Evolutionary conservation across 2,797 vertebrate genomes (phyloP), one percentile per base, ranked within the genome.

Genomic region (Percopsis omiscomaycus): DNA sequence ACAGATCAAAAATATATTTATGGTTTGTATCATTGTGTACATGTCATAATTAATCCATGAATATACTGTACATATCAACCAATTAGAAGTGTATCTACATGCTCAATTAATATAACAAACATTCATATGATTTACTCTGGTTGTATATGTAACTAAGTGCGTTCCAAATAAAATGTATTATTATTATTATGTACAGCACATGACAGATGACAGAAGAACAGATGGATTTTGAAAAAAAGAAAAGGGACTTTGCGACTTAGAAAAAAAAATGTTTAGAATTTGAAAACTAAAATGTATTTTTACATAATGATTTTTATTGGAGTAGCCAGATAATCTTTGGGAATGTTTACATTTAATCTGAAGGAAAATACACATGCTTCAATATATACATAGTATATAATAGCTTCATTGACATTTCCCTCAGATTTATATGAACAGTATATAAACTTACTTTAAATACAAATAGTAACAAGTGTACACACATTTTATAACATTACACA

Each of bases 311-410:
- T 42, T 2, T 42, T 9, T 42, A 42, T 8, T 9, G 9, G 37
- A 42, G 9, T 42, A 10, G 1, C 10, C 16, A 51, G 15, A 50
- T 47, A 8, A 27, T 12, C 27, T 52, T 22, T 22, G 48, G 53
- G 55, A 61, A 56, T 9, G 56, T 14, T 47, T 44, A 10, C n/a
- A 55, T 59, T 3, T 52, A 15, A 37, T 27, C 22, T 6, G 52
- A 62, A 12, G 9, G 51, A 53, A 79, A 77, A 37, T 55, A 64
- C 13, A 50, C 63, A 22, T 11, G 16, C 13, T 32, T 60, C 13
- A 16, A 47, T 13, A 58, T 22, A 16, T n/a, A 49, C 5, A 27
- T 22, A 13, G 13, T 4, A 3, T 52, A 61, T 12, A 63, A 63
- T 46, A n/a, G 14, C 29, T 55, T 30, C 6, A 22, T 48, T 55